A percentile compares a stretch with the other conserved stretches of the same genome.
Evolutionary conservation across 2,888 invertebrate species (phyloP).

Genomic region (Cordylochernes scorpioides): DNA sequence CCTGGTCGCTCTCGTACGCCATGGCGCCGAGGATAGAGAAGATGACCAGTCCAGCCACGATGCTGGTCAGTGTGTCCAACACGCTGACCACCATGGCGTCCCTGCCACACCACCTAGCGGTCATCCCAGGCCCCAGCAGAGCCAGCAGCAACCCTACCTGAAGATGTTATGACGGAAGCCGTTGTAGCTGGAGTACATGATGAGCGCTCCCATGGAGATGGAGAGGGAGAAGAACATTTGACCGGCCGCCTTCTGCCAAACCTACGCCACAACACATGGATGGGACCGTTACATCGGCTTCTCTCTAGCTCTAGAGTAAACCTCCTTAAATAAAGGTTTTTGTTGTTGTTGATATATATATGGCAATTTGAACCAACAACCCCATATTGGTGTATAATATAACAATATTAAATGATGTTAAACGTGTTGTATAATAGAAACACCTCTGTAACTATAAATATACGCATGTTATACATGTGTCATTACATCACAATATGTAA

Average conservation of each 20-base stretch:
- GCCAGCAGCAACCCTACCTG: constrained; percentile 16
- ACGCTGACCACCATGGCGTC: constrained; percentile 21
- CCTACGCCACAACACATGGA: constrained; percentile 14
- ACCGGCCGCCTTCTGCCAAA: constrained; percentile 24
- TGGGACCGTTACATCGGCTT: too few species aligned
- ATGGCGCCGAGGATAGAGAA: constrained; percentile 23
- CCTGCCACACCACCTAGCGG: constrained; percentile 20
- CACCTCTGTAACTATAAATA: too few species aligned
- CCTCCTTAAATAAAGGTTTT: too few species aligned
- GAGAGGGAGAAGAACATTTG: constrained; percentile 26
- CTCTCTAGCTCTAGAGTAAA: too few species aligned
- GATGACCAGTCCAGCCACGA: constrained; percentile 21
- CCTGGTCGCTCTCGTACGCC: constrained; percentile 21
- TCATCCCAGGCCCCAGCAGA: constrained; percentile 16
- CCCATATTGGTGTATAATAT: too few species aligned
- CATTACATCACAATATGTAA: too few species aligned
- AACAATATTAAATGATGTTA: too few species aligned
- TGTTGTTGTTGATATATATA: too few species aligned
- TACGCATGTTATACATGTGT: too few species aligned
- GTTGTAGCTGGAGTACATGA: constrained; percentile 25
- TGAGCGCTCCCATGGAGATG: constrained; percentile 24
- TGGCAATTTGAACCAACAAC: too few species aligned
- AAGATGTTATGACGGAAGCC: constrained; percentile 23
- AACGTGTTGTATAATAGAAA: too few species aligned
- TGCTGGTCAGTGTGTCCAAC: constrained; percentile 18